These are phyloP conservation scores for Electrona antarctica DNA, from an alignment of 2,113 vertebrate species.

Conservation along the genomic window DNA sequence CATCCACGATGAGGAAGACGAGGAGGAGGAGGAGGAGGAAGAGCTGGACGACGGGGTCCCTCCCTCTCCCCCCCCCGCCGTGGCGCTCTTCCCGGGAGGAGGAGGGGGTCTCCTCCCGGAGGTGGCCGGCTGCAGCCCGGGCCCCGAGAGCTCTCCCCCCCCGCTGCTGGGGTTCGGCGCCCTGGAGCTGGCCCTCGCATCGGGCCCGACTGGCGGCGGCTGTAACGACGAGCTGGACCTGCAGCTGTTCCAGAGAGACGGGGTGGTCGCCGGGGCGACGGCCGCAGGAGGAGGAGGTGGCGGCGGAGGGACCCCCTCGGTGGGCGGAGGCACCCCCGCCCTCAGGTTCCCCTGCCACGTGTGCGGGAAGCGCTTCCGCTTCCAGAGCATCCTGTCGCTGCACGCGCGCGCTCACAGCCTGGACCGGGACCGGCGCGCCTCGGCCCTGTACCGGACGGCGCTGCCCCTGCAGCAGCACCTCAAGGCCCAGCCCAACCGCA, in stretches of 20 bases:
- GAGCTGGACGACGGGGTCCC: constrained; percentile 59
- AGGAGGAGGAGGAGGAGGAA: constrained; percentile 48
- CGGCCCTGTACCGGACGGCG: constrained; percentile 62
- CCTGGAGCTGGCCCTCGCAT: constrained; percentile 74
- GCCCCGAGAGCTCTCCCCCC: constrained; percentile 67
- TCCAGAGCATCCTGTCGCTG: constrained; percentile 93
- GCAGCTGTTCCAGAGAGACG: constrained; percentile 87
- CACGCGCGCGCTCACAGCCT: constrained; percentile 88
- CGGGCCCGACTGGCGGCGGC: constrained; percentile 55
- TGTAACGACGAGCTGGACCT: constrained; percentile 88
- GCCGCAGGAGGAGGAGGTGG: constrained; percentile 65
- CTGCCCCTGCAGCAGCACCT: constrained; percentile 71
- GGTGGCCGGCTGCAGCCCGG: constrained; percentile 59
- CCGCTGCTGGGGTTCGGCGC: constrained; percentile 71
- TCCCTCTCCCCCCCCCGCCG: constrained; percentile 72
- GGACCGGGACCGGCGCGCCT: constrained; percentile 69
- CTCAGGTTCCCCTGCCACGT: constrained; percentile 87
- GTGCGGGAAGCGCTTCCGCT: constrained; percentile 91
- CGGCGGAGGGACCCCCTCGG: constrained; percentile 41
- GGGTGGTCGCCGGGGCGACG: constrained; percentile 52
- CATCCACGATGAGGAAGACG: constrained; percentile 65
- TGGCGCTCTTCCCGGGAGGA: constrained; percentile 77
- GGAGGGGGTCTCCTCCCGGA: constrained; percentile 67
- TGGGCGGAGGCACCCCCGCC: constrained; percentile 44
- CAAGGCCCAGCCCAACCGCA: constrained; percentile 66